Percentiles rank a stretch among this genome's conserved stretches.
These are phyloP conservation scores for Sminthurides bifidus DNA, from an alignment of 1,140 invertebrate species.

Conservation along the genomic window DNA sequence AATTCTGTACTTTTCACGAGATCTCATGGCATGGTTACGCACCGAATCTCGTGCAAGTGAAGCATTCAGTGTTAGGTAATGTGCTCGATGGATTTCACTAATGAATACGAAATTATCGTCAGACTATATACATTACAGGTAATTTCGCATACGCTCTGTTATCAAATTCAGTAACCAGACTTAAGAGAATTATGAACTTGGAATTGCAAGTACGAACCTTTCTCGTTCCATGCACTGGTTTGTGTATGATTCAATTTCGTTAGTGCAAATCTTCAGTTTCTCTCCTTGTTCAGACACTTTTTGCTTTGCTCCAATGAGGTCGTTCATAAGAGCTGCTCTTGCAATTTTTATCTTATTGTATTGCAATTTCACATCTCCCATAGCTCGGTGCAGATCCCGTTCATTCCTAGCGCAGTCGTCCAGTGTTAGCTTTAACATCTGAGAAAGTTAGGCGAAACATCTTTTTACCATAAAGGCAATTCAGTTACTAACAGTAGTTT, in stretches of 20 bases:
- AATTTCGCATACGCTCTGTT: no score
- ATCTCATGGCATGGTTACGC: conserved; percentile 19
- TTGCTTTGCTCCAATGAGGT: conserved; percentile 10
- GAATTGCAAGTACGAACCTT: neutral
- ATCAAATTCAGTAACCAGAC: no score
- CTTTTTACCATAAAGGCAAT: neutral
- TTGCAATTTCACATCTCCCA: conserved; percentile 4
- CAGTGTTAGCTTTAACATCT: conserved; percentile 13
- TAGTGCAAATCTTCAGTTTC: conserved; percentile 17
- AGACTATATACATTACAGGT: no score
- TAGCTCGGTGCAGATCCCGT: conserved; percentile 6
- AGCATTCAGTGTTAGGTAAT: conserved; percentile 23
- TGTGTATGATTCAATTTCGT: conserved; percentile 14
- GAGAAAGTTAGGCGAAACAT: neutral
- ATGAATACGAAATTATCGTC: neutral
- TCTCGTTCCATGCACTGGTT: conserved; percentile 13
- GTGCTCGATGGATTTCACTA: conserved; percentile 14
- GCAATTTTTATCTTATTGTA: conserved; percentile 18
- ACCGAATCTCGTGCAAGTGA: conserved; percentile 18
- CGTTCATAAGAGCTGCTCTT: conserved; percentile 7
- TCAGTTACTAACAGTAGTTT: neutral
- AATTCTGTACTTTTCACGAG: conserved; percentile 15
- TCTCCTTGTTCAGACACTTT: conserved; percentile 10
- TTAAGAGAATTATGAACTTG: no score
- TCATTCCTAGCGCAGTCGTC: conserved; percentile 13